These are phyloP conservation scores for Pao palembangensis DNA, from an alignment of 2,113 vertebrate species.

Conservation along the genomic window DNA sequence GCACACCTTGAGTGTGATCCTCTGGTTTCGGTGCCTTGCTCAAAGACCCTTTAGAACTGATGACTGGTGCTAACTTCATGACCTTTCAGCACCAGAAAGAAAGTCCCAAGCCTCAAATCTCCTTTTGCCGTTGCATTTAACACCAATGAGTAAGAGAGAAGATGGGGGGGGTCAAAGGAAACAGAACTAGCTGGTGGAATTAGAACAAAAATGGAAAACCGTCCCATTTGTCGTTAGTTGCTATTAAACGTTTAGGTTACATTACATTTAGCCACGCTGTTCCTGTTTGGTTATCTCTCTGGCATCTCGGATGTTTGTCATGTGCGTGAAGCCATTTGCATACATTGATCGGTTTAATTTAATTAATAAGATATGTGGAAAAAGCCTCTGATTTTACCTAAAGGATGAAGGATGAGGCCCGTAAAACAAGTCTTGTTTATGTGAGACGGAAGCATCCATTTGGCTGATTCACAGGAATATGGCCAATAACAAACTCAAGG, in stretches of 20 bases:
- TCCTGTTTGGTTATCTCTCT: not conserved
- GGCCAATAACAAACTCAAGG: conserved; percentile 72
- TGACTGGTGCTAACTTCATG: conserved; percentile 53
- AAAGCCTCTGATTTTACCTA: not conserved
- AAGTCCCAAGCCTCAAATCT: conserved; percentile 51
- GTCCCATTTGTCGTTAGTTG: conserved; percentile 16
- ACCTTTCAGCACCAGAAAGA: conserved; percentile 61
- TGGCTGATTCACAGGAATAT: conserved; percentile 46
- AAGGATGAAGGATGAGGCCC: not conserved
- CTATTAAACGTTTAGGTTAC: not conserved
- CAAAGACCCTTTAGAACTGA: conserved; percentile 51
- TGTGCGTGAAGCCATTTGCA: no score
- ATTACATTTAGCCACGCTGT: no score
- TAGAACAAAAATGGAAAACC: conserved; percentile 34
- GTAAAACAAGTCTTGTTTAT: conserved; percentile 8
- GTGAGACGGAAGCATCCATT: conserved; percentile 16
- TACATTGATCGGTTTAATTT: not conserved
- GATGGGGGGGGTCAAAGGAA: conserved; percentile 33
- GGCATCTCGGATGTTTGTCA: not conserved
- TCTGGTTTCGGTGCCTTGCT: conserved; percentile 36
- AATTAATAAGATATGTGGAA: not conserved
- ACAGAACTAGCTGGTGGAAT: conserved; percentile 45
- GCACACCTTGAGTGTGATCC: not conserved
- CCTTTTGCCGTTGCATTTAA: conserved; percentile 59
- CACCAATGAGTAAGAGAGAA: conserved; percentile 50